These are phyloP conservation scores for Lindbergichthys nudifrons DNA, from an alignment of 2,797 vertebrate species.

Conservation along the genomic window DNA sequence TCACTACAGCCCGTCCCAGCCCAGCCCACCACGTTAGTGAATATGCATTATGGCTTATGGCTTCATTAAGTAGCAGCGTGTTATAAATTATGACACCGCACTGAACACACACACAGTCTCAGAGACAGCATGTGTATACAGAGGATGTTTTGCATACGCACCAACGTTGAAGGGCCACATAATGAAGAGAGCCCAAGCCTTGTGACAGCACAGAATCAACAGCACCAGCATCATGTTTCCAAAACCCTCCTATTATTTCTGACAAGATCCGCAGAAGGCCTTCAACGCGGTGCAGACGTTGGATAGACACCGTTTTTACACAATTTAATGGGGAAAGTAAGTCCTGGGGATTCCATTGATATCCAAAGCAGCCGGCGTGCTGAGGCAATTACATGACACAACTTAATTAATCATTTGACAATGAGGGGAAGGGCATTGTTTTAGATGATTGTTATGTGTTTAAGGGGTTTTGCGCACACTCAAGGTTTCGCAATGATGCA, in stretches of 20 bases:
- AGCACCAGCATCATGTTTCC: slow-evolving; percentile 52
- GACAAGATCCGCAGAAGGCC: slow-evolving; percentile 52
- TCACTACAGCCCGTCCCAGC: slow-evolving; percentile 57
- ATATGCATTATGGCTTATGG: slow-evolving; percentile 85
- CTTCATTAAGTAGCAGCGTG: slow-evolving; percentile 82
- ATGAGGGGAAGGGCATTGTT: slow-evolving; percentile 86
- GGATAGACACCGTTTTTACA: slow-evolving; percentile 36
- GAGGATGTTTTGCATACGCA: slow-evolving; percentile 76
- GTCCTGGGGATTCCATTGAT: slow-evolving; percentile 65
- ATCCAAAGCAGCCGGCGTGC: slow-evolving; percentile 74
- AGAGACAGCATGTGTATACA: slow-evolving; percentile 46
- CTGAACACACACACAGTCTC: slow-evolving; percentile 63
- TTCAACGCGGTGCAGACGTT: slow-evolving; percentile 42
- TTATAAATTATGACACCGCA: slow-evolving; percentile 82
- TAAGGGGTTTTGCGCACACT: slow-evolving; percentile 76
- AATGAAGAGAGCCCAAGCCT: slow-evolving; percentile 74
- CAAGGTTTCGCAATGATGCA: slow-evolving; percentile 81
- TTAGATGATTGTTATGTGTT: slow-evolving; percentile 79
- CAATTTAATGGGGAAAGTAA: slow-evolving; percentile 67
- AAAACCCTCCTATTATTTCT: slow-evolving; percentile 57
- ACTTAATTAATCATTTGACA: slow-evolving; percentile 85
- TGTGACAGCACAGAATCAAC: slow-evolving; percentile 73
- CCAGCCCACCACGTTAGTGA: slow-evolving; percentile 78
- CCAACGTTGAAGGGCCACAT: slow-evolving; percentile 66
- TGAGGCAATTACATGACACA: slow-evolving; percentile 81